Base-by-base conservation (phyloP, 2,797 vertebrate genomes). In the Pseudotriccus pelzelni region DNA sequence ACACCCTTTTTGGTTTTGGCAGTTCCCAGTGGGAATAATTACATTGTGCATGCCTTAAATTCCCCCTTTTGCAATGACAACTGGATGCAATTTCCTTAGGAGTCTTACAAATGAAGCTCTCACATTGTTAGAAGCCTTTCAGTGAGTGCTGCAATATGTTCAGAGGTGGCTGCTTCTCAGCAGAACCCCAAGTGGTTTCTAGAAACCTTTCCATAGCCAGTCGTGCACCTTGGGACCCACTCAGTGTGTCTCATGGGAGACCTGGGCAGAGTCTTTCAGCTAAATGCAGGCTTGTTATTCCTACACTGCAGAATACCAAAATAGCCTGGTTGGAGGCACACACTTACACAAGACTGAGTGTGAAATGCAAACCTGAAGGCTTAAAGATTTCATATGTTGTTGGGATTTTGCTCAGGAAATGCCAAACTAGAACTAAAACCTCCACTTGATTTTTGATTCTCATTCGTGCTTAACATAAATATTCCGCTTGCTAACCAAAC, bases 41-140 rank as follows among this genome's bases (percentile, higher is more conserved):
- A 91, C 18, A 66, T 19, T 83, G 84, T 89, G 62, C 73, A 28
- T 92, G 84, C 84, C 62, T 96, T 86, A 73, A 87, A 93, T 87
- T 95, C 92, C n/a, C 87, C 80, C 89, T 94, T 96, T 87, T 96
- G 82, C 92, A 93, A 89, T 66, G 76, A 92, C 92, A 95, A 95
- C 89, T 92, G 94, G 90, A 90, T 96, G 78, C 68, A 95, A 94
- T 94, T 94, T 95, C 79, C 89, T 89, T 91, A 6, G 6, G 70
- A 90, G 79, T 68, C 84, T 94, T 66, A 72, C 79, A 93, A 69
- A 72, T 44, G 46, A 80, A 96, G 84, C 81, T 85, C 68, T 89
- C 43, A 25, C 87, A 67, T 89, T 67, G 46, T 68, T 96, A 87
- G 87, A 95, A 89, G 62, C n/a, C 43, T 66, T 76, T 96, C 87